phyloP scores from a whole-genome alignment of 35 echinoderm and acorn worm genomes.

The Chiridota heheva region DNA sequence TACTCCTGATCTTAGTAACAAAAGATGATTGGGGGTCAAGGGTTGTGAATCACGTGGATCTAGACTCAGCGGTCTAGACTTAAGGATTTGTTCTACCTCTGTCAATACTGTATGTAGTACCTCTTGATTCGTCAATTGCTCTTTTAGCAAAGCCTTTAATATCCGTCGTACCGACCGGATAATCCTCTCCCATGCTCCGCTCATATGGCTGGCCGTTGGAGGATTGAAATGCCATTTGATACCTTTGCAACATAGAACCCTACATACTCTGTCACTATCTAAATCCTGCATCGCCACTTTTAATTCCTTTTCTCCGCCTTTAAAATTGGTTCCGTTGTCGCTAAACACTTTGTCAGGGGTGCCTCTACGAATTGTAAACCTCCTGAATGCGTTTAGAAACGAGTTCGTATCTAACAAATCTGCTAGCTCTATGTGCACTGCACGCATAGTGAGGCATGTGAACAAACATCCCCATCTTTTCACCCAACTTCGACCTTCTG shows the following conservation, averaged over 20 bases:
- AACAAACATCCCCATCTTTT: constrained; percentile 71
- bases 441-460: constrained; percentile 55
- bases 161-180: constrained; percentile 21
- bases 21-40: constrained; percentile 42
- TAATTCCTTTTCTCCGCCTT: constrained; percentile 34
- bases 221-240: constrained; percentile 64
- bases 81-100: constrained; percentile 50
- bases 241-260: neutral
- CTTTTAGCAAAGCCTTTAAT: constrained; percentile 24
- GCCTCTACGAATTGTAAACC: constrained; percentile 32
- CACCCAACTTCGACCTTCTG: constrained; percentile 24
- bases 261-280: constrained; percentile 5
- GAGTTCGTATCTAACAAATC: constrained; percentile 62
- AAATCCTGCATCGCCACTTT: constrained; percentile 5
- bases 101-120: constrained; percentile 22
- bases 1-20: constrained; percentile 2
- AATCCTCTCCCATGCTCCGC: constrained; percentile 44
- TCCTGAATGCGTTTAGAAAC: constrained; percentile 51
- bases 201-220: constrained; percentile 49
- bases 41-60: constrained; percentile 38
- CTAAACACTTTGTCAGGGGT: constrained; percentile 8
- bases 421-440: constrained; percentile 63
- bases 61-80: constrained; percentile 31
- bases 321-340: constrained; percentile 57
- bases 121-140: constrained; percentile 27